A percentile compares a stretch with the other conserved stretches of the same genome.
Conservation (phyloP, 2,888 invertebrate species). For the Tenodera sinensis region DNA sequence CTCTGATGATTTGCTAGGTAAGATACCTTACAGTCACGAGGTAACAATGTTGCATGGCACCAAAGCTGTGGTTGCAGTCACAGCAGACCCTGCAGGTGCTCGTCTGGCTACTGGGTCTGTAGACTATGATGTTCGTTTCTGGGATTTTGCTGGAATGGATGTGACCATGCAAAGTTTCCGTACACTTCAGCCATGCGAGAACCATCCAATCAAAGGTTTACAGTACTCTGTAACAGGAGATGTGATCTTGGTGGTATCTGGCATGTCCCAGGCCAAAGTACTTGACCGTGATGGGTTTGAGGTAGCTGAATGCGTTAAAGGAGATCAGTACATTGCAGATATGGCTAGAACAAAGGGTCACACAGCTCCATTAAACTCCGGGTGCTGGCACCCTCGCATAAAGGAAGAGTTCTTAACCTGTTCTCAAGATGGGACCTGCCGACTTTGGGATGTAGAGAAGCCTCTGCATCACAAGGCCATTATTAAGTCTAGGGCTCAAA, state of each 20-base stretch:
- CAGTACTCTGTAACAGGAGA: conserved; percentile 95
- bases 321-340: conserved; percentile 93
- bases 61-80: conserved; percentile 85
- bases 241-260: conserved; percentile 85
- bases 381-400: conserved; percentile 90
- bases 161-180: conserved; percentile 86
- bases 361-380: conserved; percentile 82
- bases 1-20: conserved; percentile 40
- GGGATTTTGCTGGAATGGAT: conserved; percentile 99
- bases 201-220: conserved; percentile 82
- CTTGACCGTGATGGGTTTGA: conserved; percentile 93
- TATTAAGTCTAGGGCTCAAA: conserved; percentile 82
- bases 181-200: conserved; percentile 90
- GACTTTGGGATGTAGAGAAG: conserved; percentile 84
- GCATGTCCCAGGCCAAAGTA: conserved; percentile 89
- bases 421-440: conserved; percentile 87
- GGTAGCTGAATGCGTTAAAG: conserved; percentile 87
- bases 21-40: conserved; percentile 72
- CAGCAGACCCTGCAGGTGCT: conserved; percentile 92
- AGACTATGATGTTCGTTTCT: conserved; percentile 94
- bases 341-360: conserved; percentile 93
- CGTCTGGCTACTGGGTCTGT: conserved; percentile 86
- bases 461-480: conserved; percentile 74
- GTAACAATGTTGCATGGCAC: conserved; percentile 84
- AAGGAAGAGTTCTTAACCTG: conserved; percentile 93